Evolutionary conservation across 2,888 invertebrate genomes (phyloP), one percentile per base, ranked within the genome.

Genomic region (Copidosoma aretas): DNA sequence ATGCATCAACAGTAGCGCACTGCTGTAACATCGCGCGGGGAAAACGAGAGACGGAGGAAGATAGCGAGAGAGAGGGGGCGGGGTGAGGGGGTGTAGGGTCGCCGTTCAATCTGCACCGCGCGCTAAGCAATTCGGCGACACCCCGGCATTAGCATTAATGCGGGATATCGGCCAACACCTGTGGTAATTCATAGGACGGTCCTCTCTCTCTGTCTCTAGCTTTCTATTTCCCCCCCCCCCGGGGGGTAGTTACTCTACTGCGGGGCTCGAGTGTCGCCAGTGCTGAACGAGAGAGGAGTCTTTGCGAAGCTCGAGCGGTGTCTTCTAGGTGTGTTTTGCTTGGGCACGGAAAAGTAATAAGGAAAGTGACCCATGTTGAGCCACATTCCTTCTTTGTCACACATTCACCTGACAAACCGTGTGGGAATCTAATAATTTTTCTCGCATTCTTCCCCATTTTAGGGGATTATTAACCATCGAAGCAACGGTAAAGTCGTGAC

Each of bases 101-200:
- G 41, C n/a, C 73, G 76, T 79, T 80, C 80, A 79, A 80, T 80
- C 80, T 77, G 77, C 75, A 77, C 41, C 77, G 76, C 78, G 78
- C 77, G 79, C 76, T 77, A 73, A 79, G 81, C 79, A 79, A 82
- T 81, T 79, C 78, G 79, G 77, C 76, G 78, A 81, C 78, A 78
- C 77, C 75, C 74, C 73, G 70, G 73, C 77, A 78, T 81, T 78
- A 80, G 76, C 79, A 79, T 81, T 79, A 80, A 82, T 80, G 77
- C 60, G 14, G 75, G 73, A 79, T 77, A 79, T 79, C 78, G 77
- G 72, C 73, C 75, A 74, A 76, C 79, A 78, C 77, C 76, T 76
- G 77, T 77, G 79, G 77, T 79, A 78, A 79, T 81, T 79, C 79
- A 77, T 79, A 77, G 76, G 74, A 32, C 32, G 56, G n/a, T 25